These are phyloP conservation scores for Festucalex cinctus DNA, from an alignment of 2,113 vertebrate species.

Conservation along the genomic window DNA sequence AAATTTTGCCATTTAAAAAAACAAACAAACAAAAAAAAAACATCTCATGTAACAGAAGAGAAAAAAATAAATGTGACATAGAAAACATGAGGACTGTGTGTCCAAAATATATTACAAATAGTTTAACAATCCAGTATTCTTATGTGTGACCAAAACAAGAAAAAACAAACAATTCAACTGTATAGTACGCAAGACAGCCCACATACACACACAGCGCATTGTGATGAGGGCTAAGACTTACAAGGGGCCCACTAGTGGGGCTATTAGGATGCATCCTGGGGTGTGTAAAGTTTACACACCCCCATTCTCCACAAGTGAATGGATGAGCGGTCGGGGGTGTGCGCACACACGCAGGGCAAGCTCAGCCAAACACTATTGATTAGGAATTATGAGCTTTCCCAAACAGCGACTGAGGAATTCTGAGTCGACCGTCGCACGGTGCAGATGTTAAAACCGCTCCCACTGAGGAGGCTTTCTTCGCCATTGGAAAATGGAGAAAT, in stretches of 20 bases:
- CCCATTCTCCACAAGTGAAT: slow-evolving; percentile 31
- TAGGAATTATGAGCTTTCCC: slow-evolving; percentile 44
- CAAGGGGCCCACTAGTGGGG: slow-evolving; percentile 19
- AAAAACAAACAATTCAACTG: neutral
- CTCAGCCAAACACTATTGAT: slow-evolving; percentile 50
- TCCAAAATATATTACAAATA: neutral
- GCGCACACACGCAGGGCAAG: slow-evolving; percentile 21
- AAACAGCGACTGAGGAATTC: slow-evolving; percentile 29
- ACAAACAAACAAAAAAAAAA: no score
- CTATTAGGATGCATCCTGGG: slow-evolving; percentile 43
- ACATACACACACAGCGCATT: neutral
- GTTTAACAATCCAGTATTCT: neutral
- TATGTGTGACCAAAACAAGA: neutral
- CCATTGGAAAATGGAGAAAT: neutral
- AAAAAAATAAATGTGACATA: no score
- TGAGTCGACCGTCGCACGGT: neutral
- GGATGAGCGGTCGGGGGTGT: slow-evolving; percentile 38
- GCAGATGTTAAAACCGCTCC: neutral
- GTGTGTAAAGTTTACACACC: slow-evolving; percentile 35
- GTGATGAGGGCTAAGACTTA: slow-evolving; percentile 17
- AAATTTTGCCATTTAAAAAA: no score
- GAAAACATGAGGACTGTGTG: neutral
- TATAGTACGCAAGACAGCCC: slow-evolving; percentile 1
- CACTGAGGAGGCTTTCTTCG: neutral
- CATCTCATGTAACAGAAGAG: no score